phyloP scores from a whole-genome alignment of 2,113 vertebrate genomes.

The Cacatua alba region DNA sequence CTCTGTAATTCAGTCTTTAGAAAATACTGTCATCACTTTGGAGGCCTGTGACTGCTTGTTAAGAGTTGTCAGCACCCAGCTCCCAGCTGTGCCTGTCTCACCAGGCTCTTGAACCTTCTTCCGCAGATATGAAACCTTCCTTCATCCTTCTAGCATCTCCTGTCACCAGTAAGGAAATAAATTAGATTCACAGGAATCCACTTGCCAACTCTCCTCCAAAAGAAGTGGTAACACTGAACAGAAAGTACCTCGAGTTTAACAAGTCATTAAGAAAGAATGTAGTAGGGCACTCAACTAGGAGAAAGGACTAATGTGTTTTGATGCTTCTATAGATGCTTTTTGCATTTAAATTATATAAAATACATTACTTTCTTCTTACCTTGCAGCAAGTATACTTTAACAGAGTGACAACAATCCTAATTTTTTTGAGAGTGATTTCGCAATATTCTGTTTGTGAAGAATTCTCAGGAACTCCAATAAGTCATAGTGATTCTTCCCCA shows the following conservation, averaged over 20 bases:
- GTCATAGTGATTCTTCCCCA: neutral
- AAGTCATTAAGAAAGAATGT: neutral
- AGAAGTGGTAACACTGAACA: neutral
- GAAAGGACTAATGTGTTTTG: neutral
- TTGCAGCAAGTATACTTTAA: neutral
- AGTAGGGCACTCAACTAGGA: neutral
- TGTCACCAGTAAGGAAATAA: neutral
- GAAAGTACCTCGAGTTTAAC: neutral
- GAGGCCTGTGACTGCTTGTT: neutral
- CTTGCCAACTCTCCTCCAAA: neutral
- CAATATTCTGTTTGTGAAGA: neutral
- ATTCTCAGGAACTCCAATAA: neutral
- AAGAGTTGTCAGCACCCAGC: neutral
- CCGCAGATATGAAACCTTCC: neutral
- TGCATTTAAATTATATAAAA: neutral
- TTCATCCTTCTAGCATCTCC: neutral
- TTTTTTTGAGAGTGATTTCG: neutral
- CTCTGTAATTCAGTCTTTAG: neutral
- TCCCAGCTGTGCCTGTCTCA: neutral
- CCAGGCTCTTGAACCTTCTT: neutral
- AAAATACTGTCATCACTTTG: neutral
- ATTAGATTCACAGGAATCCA: neutral
- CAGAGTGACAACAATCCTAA: neutral
- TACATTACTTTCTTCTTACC: neutral
- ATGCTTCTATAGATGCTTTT: neutral